A percentile compares a stretch with the other conserved stretches of the same genome.
These are phyloP conservation scores for Kryphioiulus occultus DNA, from an alignment of 2,888 invertebrate species.

Conservation along the genomic window DNA sequence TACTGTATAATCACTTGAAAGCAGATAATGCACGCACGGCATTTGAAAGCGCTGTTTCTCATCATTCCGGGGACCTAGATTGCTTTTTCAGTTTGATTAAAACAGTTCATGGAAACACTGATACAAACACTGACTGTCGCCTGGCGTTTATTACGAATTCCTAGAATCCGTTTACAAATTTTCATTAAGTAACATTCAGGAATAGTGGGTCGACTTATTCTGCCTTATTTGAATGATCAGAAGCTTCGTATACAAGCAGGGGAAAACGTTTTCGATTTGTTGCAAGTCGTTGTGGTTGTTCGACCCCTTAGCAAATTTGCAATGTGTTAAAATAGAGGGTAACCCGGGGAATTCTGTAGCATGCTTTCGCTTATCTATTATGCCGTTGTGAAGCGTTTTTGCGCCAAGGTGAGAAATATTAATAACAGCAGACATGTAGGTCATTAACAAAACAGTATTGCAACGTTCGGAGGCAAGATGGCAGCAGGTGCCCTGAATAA, in stretches of 20 bases:
- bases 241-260: background rate
- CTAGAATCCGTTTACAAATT: background rate
- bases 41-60: background rate
- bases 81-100: background rate
- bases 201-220: background rate
- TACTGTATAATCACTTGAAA: too few relatives aligned
- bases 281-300: too few relatives aligned
- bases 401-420: constrained; percentile 23
- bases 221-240: background rate
- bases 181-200: background rate
- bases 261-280: background rate
- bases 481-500: constrained; percentile 14
- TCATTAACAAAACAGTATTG: background rate
- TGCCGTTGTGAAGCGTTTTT: background rate
- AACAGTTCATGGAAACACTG: background rate
- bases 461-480: background rate
- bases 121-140: background rate
- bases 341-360: background rate
- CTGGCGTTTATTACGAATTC: background rate
- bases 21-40: background rate
- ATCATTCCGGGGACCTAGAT: background rate
- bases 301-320: background rate
- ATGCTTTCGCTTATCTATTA: background rate
- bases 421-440: background rate
- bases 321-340: background rate